Percentiles rank a stretch among this genome's conserved stretches.
Conservation (phyloP, 2,113 vertebrate genomes). For the Psammodynastes pulverulentus region DNA sequence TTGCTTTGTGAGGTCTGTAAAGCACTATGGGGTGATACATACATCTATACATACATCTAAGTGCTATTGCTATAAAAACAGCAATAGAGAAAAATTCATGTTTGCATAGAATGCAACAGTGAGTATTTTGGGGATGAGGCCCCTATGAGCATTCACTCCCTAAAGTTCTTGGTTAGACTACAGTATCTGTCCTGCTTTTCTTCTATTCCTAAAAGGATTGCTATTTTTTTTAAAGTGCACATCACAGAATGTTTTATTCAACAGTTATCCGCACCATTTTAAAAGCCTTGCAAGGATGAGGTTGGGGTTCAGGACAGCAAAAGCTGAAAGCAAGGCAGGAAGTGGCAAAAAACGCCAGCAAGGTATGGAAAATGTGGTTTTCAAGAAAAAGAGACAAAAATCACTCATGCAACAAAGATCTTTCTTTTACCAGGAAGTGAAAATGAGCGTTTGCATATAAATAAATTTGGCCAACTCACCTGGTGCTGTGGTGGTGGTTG, state of each 20-base stretch:
- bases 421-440: not conserved
- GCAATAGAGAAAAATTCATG: not conserved
- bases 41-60: not conserved
- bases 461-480: not conserved
- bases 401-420: not conserved
- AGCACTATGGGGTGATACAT: not conserved
- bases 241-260: not conserved
- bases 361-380: not conserved
- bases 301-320: not conserved
- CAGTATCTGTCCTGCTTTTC: not conserved
- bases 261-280: too few species aligned
- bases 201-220: not conserved
- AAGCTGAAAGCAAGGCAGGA: not conserved
- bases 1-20: not conserved
- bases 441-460: not conserved
- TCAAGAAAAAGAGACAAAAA: not conserved
- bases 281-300: not conserved
- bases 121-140: not conserved
- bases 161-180: not conserved
- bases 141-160: not conserved
- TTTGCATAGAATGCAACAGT: not conserved
- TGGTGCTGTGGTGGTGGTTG: not conserved
- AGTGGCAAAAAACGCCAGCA: not conserved
- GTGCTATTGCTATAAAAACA: not conserved
- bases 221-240: not conserved